Evolutionary conservation across 2,797 vertebrate species (phyloP).

Genomic region (Amniataba percoides): DNA sequence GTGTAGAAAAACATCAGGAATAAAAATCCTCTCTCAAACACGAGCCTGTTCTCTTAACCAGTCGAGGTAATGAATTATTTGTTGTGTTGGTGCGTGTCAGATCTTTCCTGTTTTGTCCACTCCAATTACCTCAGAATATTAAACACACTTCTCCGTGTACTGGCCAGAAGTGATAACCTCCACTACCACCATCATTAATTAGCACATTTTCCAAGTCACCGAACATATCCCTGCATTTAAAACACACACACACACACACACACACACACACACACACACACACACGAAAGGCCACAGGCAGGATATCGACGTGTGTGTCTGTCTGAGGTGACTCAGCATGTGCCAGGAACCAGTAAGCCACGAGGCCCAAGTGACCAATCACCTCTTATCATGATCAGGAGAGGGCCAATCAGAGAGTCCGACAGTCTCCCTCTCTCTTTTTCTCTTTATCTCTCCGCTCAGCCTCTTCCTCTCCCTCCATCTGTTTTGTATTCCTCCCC

Average conservation of each 20-base stretch:
- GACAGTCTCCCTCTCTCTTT: not conserved
- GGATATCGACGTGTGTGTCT: constrained; percentile 5
- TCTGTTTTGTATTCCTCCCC: constrained; percentile 60
- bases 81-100: not conserved
- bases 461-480: constrained; percentile 18
- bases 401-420: constrained; percentile 38
- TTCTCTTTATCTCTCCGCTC: constrained; percentile 17
- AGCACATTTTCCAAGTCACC: not conserved
- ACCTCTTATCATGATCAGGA: constrained; percentile 46
- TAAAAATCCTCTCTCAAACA: not conserved
- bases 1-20: not conserved
- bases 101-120: not conserved
- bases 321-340: constrained; percentile 59
- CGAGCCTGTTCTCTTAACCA: not conserved
- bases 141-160: not conserved
- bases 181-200: not conserved
- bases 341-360: constrained; percentile 36
- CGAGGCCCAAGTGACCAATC: constrained; percentile 55
- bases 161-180: not conserved
- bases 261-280: too few relatives aligned
- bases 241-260: not conserved
- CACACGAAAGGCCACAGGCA: not conserved
- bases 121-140: not conserved
- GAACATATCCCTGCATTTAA: constrained; percentile 68
- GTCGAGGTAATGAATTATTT: not conserved